Evolutionary conservation across 1,140 invertebrate species (phyloP).

Genomic region (Vanessa atalanta): DNA sequence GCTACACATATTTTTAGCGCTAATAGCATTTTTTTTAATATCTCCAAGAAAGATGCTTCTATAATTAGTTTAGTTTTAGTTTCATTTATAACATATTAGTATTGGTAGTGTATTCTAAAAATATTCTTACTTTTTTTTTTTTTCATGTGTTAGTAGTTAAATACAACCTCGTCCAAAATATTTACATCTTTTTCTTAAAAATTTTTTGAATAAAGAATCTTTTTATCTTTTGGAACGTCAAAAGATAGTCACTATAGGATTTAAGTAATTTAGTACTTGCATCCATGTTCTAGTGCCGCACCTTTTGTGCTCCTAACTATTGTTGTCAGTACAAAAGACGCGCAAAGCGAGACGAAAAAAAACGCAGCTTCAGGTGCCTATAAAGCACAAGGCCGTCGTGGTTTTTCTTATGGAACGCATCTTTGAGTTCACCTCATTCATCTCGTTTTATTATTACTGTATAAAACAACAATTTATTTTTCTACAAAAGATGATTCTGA

Average conservation of each 20-base stretch:
- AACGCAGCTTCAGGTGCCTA: conserved; percentile 19
- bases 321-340: conserved; percentile 34
- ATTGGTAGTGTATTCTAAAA: no score
- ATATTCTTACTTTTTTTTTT: no score
- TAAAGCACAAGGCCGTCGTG: conserved; percentile 30
- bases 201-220: not conserved
- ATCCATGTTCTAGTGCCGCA: conserved; percentile 18
- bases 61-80: no score
- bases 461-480: not conserved
- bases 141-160: not conserved
- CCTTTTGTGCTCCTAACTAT: conserved; percentile 27
- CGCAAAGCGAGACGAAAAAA: conserved; percentile 33
- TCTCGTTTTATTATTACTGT: conserved; percentile 12
- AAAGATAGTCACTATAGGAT: conserved; percentile 7
- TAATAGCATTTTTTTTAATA: no score
- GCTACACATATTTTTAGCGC: no score
- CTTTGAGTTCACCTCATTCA: conserved; percentile 17
- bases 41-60: no score
- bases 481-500: no score
- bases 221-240: conserved; percentile 6
- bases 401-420: conserved; percentile 34
- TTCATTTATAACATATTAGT: no score
- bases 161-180: conserved; percentile 2
- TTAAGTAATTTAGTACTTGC: conserved; percentile 13
- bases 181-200: not conserved